A percentile compares a stretch with the other conserved stretches of the same genome.
phyloP scores from a whole-genome alignment of 2,888 invertebrate genomes.

The Dexiosoma caninum region DNA sequence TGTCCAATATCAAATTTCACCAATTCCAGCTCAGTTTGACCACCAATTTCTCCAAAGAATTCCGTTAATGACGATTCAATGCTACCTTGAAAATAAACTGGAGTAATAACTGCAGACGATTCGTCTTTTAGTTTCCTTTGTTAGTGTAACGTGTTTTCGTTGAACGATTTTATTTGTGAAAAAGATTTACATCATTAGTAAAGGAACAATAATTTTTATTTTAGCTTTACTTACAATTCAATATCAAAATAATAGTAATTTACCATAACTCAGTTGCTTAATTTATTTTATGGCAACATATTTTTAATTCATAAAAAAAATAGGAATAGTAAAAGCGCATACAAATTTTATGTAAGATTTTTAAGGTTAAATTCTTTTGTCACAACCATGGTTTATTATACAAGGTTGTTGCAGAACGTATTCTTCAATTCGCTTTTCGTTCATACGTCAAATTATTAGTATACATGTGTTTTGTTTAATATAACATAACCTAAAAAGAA shows the following conservation, averaged over 20 bases:
- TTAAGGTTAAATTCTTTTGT: slow-evolving; percentile 43
- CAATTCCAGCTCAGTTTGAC: slow-evolving; percentile 80
- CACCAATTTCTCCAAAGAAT: slow-evolving; percentile 81
- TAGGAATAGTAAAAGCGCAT: background rate
- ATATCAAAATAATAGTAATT: slow-evolving; percentile 80
- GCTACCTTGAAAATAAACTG: slow-evolving; percentile 80
- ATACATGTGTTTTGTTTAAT: too few species aligned
- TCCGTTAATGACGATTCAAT: slow-evolving; percentile 79
- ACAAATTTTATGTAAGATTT: slow-evolving; percentile 60
- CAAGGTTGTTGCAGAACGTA: too few species aligned
- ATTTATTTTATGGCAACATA: slow-evolving; percentile 42
- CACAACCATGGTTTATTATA: background rate
- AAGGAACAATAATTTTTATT: slow-evolving; percentile 39
- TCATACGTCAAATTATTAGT: too few species aligned
- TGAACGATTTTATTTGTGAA: background rate
- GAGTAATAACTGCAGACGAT: slow-evolving; percentile 76
- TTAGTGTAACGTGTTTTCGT: too few species aligned
- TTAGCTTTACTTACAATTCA: slow-evolving; percentile 80
- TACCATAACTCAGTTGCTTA: slow-evolving; percentile 72
- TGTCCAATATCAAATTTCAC: slow-evolving; percentile 79
- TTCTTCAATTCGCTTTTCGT: too few species aligned
- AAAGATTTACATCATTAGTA: background rate
- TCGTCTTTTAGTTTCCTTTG: slow-evolving; percentile 79
- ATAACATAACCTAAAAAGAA: too few species aligned
- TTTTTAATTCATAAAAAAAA: slow-evolving; percentile 19